Evolutionary conservation across 2,113 vertebrate species (phyloP).

Genomic region (Herpetotheres cachinnans): DNA sequence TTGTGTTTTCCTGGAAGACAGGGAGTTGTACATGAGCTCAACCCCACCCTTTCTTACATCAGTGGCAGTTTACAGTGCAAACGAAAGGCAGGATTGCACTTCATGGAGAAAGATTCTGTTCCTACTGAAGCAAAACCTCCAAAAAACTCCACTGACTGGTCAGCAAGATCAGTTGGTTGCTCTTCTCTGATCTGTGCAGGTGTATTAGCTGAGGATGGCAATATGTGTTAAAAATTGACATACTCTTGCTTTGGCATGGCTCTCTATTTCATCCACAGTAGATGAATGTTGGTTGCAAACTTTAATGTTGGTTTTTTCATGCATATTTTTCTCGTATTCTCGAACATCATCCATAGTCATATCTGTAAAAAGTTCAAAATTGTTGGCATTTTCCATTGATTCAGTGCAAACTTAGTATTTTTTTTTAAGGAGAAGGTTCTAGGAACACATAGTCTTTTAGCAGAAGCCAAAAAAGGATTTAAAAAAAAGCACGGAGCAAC

Average conservation of each 20-base stretch:
- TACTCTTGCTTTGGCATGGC: conserved; percentile 94
- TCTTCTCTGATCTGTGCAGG: background rate
- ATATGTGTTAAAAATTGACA: conserved; percentile 78
- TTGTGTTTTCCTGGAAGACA: background rate
- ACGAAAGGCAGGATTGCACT: background rate
- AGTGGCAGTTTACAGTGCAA: background rate
- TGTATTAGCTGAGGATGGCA: conserved; percentile 37
- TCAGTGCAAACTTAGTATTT: conserved; percentile 32
- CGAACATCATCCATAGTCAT: conserved; percentile 98
- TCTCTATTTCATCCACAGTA: conserved; percentile 92
- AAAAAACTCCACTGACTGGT: background rate
- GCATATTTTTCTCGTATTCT: conserved; percentile 97
- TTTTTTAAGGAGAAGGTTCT: conserved; percentile 49
- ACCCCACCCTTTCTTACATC: background rate
- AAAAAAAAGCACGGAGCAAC: conserved; percentile 63
- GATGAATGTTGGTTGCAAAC: conserved; percentile 94
- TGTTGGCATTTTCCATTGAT: conserved; percentile 78
- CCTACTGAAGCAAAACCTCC: background rate
- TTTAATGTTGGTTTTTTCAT: conserved; percentile 99
- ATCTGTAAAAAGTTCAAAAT: conserved; percentile 94
- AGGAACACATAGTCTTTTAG: conserved; percentile 58
- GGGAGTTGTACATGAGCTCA: background rate
- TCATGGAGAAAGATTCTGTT: background rate
- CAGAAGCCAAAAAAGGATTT: conserved; percentile 66
- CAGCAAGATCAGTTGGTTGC: background rate